Conservation (phyloP, 2,888 invertebrate genomes). For the Biston stratarius region DNA sequence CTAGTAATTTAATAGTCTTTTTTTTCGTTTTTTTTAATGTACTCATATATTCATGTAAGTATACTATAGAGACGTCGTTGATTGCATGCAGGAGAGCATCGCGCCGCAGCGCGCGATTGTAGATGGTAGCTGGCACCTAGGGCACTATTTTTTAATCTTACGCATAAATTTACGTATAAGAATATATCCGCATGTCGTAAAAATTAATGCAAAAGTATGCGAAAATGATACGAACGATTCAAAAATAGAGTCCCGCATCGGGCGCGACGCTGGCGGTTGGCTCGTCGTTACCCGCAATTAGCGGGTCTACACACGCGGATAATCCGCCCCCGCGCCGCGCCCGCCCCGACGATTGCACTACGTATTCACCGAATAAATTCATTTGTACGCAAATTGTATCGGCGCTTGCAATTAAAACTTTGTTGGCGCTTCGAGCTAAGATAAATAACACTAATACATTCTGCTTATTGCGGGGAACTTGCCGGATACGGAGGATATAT, state of each 20-base stretch:
- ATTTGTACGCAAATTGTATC: conserved; percentile 87
- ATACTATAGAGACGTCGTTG: conserved; percentile 36
- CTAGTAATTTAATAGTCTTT: too few relatives aligned
- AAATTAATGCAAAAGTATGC: too few relatives aligned
- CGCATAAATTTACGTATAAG: too few relatives aligned
- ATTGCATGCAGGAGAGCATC: conserved; percentile 43
- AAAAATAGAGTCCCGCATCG: conserved; percentile 32
- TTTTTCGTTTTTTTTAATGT: too few relatives aligned
- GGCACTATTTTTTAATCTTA: too few relatives aligned
- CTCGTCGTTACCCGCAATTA: conserved; percentile 81
- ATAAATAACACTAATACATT: conserved; percentile 87
- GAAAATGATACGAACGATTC: too few relatives aligned
- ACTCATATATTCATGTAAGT: conserved; percentile 12
- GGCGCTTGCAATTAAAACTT: conserved; percentile 87
- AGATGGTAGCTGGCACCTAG: conserved; percentile 7
- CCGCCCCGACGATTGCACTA: conserved; percentile 73
- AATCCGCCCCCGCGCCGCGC: conserved; percentile 64
- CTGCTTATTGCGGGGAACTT: conserved; percentile 84
- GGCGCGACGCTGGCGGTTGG: conserved; percentile 50
- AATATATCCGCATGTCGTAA: too few relatives aligned
- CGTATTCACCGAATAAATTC: conserved; percentile 85
- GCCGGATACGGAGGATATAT: conserved; percentile 83
- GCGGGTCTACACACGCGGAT: conserved; percentile 80
- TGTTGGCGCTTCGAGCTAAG: conserved; percentile 83
- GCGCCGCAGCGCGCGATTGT: conserved; percentile 17